A percentile compares a stretch with the other conserved stretches of the same genome.
These are phyloP conservation scores for Apotomis turbidana DNA, from an alignment of 2,888 invertebrate species.

Conservation along the genomic window DNA sequence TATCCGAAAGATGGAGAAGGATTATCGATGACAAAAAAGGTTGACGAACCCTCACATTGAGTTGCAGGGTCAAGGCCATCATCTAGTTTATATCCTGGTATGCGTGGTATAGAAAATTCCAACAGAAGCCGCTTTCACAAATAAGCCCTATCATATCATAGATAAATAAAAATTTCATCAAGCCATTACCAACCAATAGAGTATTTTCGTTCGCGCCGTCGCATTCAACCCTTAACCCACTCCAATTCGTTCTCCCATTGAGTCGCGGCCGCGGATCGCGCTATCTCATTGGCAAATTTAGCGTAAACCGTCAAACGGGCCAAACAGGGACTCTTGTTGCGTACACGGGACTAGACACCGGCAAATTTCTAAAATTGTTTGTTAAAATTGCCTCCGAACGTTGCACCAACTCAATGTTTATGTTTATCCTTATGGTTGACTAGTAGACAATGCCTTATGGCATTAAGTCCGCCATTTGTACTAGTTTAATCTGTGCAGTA, in stretches of 20 bases:
- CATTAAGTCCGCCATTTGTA: too few relatives aligned
- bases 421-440: too few relatives aligned
- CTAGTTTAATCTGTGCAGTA: too few relatives aligned
- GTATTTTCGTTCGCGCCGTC: background rate
- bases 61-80: too few relatives aligned
- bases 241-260: slow-evolving; percentile 31
- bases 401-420: too few relatives aligned
- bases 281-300: slow-evolving; percentile 45
- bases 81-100: too few relatives aligned
- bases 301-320: slow-evolving; percentile 44
- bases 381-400: too few relatives aligned
- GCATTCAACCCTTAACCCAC: slow-evolving; percentile 20
- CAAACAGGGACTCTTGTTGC: slow-evolving; percentile 13
- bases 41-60: too few relatives aligned
- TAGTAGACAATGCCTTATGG: too few relatives aligned
- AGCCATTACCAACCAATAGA: slow-evolving; percentile 27
- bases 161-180: slow-evolving; percentile 8
- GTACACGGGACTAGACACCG: background rate
- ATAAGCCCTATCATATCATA: background rate
- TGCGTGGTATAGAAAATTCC: background rate
- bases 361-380: background rate
- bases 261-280: slow-evolving; percentile 38
- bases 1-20: too few relatives aligned
- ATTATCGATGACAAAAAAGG: too few relatives aligned
- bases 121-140: background rate